Conservation (phyloP, 2,888 invertebrate species). For the Euclidia mi region DNA sequence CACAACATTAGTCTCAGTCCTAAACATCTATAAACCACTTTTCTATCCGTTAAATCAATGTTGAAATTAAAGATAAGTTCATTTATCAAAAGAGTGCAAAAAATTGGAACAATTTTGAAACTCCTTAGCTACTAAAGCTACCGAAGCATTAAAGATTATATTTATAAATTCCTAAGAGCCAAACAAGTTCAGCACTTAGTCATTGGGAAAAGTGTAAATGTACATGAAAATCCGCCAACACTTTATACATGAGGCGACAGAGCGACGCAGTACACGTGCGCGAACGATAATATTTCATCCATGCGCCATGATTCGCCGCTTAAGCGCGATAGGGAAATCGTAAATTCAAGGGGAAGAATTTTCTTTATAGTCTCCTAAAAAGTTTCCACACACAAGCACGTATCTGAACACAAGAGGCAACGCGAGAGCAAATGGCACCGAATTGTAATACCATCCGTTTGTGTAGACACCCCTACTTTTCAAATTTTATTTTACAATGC, state of each 20-base stretch:
- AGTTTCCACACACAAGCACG: conserved; percentile 80
- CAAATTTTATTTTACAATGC: conserved; percentile 82
- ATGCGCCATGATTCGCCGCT: conserved; percentile 84
- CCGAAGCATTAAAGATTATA: neutral
- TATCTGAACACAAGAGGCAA: conserved; percentile 74
- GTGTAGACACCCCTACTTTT: conserved; percentile 77
- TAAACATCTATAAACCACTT: too few relatives aligned
- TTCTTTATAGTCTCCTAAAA: conserved; percentile 84
- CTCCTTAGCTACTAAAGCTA: too few relatives aligned
- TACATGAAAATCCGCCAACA: conserved; percentile 59
- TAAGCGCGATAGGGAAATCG: conserved; percentile 86
- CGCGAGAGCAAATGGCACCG: conserved; percentile 78
- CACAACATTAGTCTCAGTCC: too few relatives aligned
- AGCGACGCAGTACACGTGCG: conserved; percentile 63
- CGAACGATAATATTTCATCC: conserved; percentile 82
- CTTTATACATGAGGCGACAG: conserved; percentile 56
- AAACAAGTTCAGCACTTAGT: conserved; percentile 19
- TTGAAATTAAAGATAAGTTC: too few relatives aligned
- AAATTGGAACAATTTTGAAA: too few relatives aligned
- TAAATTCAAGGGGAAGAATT: conserved; percentile 84
- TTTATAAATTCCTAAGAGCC: neutral
- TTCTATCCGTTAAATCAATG: too few relatives aligned
- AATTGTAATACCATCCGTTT: conserved; percentile 82
- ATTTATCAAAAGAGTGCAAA: too few relatives aligned
- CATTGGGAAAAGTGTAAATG: conserved; percentile 41